Base-by-base conservation (phyloP, 2,888 invertebrate species). In the Xestia xanthographa region DNA sequence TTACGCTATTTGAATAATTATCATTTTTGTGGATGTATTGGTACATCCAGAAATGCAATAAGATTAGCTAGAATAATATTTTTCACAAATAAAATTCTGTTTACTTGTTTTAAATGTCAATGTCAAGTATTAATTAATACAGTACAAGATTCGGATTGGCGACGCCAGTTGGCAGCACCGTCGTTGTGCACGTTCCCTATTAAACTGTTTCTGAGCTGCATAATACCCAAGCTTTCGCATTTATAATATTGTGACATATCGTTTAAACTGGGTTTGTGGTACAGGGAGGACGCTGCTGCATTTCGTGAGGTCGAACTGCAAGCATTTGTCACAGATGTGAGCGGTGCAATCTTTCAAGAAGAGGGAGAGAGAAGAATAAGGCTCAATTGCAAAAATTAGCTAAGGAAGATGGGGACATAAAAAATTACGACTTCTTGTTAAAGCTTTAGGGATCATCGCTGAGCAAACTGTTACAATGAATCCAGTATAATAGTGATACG, bases 191-290 rank as follows among this genome's bases (percentile, higher is more conserved):
- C n/a, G n/a, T n/a, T n/a, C n/a, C n/a, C n/a, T n/a, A 65, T 58
- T 58, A 5, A 43, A 43, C 53, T 56, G n/a, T 77, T 63, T 82
- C 34, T 12, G 22, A 63, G 8, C 53, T 34, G 48, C 34, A 67
- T 77, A 34, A 48, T 77, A 67, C 11, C 9, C 9, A 63, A 77
- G 34, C 82, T 60, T 69, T 66, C 53, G 50, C 80, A 84, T 83
- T 84, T 68, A 84, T 80, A 84, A 80, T 60, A 80, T 68, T 84
- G 65, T 84, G 80, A 84, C 84, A 81, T 74, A 69, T 82, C 66
- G 82, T 67, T 84, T 67, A 71, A 84, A 75, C 43, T 48, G 53
- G 62, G 63, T 58, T 66, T 66, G 38, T 69, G 58, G 69, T 60
- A 38, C 34, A 43, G 29, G 67, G 70, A 71, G 82, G 77, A 82